Evolutionary conservation across 2,888 invertebrate genomes (phyloP).

Genomic region (Lithophane socia): DNA sequence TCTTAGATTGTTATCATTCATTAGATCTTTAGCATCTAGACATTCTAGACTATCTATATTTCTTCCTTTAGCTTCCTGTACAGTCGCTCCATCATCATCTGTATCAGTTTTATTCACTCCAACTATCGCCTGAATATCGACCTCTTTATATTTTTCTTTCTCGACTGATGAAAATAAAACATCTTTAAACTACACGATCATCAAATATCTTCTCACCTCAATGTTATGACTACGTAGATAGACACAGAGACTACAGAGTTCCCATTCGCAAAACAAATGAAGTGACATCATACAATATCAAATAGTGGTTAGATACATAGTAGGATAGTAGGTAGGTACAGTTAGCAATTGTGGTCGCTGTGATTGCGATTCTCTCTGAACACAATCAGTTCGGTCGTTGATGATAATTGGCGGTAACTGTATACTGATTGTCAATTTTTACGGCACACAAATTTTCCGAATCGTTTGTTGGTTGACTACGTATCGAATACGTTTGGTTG

Average conservation of each 20-base stretch:
- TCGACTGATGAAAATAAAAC: conserved; percentile 1
- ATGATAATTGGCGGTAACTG: conserved; percentile 48
- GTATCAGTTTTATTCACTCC: too few species aligned
- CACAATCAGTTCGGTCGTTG: conserved; percentile 34
- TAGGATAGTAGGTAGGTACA: conserved; percentile 15
- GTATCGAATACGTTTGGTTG: conserved; percentile 29
- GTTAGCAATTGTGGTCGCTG: conserved; percentile 35
- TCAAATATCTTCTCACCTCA: conserved; percentile 13
- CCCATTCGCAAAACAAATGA: conserved; percentile 43
- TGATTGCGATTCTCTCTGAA: conserved; percentile 31
- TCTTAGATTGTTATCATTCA: background rate
- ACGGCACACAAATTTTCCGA: conserved; percentile 28
- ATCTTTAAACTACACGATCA: conserved; percentile 6
- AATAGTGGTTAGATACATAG: background rate
- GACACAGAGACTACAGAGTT: conserved; percentile 1
- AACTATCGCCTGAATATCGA: background rate
- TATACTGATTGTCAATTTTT: conserved; percentile 52
- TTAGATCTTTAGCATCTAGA: background rate
- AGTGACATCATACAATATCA: conserved; percentile 30
- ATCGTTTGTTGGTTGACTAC: conserved; percentile 26
- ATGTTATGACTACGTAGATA: conserved; percentile 49
- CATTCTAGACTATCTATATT: background rate
- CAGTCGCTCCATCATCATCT: background rate
- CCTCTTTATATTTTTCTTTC: background rate
- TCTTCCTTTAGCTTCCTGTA: background rate